Evolutionary conservation across 1,140 invertebrate genomes (phyloP).

Genomic region (Eulimnadia texana): DNA sequence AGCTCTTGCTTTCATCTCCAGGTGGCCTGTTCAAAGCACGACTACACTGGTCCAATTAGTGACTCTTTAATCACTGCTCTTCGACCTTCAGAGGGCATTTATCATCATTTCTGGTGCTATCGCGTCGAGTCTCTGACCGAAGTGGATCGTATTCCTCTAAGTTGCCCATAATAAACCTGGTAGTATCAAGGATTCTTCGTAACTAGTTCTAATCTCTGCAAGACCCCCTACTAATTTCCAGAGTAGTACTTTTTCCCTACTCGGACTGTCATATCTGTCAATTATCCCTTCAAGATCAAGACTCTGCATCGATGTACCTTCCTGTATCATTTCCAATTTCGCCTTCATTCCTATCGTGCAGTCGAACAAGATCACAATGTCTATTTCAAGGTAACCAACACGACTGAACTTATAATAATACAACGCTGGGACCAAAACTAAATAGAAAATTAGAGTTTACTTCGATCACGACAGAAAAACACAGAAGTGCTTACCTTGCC

Average conservation of each 20-base stretch:
- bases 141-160: neutral
- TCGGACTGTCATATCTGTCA: neutral
- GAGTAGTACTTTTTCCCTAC: neutral
- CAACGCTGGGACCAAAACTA: too few relatives aligned
- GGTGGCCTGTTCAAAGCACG: neutral
- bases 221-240: neutral
- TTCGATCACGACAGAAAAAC: too few relatives aligned
- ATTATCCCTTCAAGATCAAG: neutral
- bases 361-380: too few relatives aligned
- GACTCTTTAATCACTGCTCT: neutral
- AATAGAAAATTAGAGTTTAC: too few relatives aligned
- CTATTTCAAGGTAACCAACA: too few relatives aligned
- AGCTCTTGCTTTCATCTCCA: neutral
- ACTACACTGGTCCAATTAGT: neutral
- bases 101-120: neutral
- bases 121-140: neutral
- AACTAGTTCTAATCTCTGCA: too few relatives aligned
- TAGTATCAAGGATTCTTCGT: too few relatives aligned
- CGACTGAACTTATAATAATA: too few relatives aligned
- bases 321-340: too few relatives aligned
- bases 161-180: too few relatives aligned
- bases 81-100: neutral
- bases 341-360: too few relatives aligned
- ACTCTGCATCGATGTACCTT: neutral
- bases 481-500: slow-evolving; percentile 91